Percentiles rank a stretch among this genome's conserved stretches.
phyloP scores from a whole-genome alignment of 2,888 invertebrate species.

The Hypercompe scribonia region DNA sequence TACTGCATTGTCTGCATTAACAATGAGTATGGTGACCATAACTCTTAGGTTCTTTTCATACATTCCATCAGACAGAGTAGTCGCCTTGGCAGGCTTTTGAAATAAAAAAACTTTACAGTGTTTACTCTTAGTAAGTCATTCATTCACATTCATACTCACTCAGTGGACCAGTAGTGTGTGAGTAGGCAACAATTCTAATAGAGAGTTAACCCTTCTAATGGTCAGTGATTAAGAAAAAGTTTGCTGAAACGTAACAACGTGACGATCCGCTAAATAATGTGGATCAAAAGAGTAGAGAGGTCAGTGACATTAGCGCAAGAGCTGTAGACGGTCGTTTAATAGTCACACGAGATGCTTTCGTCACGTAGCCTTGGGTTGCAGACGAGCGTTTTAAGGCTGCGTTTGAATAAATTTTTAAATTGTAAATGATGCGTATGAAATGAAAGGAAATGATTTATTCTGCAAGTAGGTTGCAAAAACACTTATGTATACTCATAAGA shows the following conservation, averaged over 20 bases:
- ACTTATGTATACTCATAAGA: not conserved
- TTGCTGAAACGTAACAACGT: conserved; percentile 1
- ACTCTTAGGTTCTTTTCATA: too few species aligned
- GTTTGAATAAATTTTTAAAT: not conserved
- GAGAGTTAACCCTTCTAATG: not conserved
- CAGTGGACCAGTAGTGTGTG: too few species aligned
- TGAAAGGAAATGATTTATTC: too few species aligned
- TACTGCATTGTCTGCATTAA: too few species aligned
- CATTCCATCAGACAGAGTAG: too few species aligned
- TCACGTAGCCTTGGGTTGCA: conserved; percentile 57
- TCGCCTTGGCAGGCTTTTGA: too few species aligned
- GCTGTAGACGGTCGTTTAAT: conserved; percentile 40
- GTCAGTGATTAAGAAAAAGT: not conserved
- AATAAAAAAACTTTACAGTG: too few species aligned
- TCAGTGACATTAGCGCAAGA: conserved; percentile 46
- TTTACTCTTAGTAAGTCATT: too few species aligned
- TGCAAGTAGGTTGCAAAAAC: too few species aligned
- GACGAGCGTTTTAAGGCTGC: conserved; percentile 46
- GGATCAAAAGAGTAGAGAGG: conserved; percentile 45
- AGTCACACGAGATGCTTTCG: conserved; percentile 59
- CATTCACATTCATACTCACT: too few species aligned
- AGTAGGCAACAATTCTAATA: not conserved
- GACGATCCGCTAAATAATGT: conserved; percentile 36
- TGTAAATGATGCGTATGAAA: not conserved
- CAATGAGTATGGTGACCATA: too few species aligned